phyloP scores from a whole-genome alignment of 1,140 invertebrate genomes.

The Cheumatopsyche charites region DNA sequence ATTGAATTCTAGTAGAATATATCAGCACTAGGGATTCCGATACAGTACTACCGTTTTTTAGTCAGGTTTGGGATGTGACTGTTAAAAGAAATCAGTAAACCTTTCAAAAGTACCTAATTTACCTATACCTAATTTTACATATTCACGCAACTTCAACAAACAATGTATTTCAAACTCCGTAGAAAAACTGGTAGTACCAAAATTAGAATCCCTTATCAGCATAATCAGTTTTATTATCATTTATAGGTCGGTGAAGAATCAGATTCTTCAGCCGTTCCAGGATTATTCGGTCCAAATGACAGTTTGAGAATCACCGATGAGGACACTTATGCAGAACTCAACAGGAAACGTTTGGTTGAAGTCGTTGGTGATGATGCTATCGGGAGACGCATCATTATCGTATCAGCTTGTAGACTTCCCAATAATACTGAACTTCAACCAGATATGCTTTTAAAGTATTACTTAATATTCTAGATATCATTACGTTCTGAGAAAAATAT shows the following conservation, averaged over 20 bases:
- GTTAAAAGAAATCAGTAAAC: too few species aligned
- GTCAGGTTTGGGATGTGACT: too few species aligned
- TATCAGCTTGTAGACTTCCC: slow-evolving; percentile 93
- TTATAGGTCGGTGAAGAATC: slow-evolving; percentile 42
- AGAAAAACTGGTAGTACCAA: too few species aligned
- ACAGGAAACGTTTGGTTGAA: slow-evolving; percentile 84
- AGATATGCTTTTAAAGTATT: slow-evolving; percentile 80
- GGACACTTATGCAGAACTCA: slow-evolving; percentile 78
- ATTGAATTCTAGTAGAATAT: neutral
- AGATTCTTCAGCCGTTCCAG: slow-evolving; percentile 50
- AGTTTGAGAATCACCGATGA: slow-evolving; percentile 64
- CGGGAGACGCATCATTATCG: slow-evolving; percentile 92
- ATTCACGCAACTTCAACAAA: too few species aligned
- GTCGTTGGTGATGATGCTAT: slow-evolving; percentile 89
- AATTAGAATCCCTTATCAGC: too few species aligned
- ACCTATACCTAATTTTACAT: too few species aligned
- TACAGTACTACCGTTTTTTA: too few species aligned
- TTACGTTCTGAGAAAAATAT: neutral
- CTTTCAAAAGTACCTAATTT: too few species aligned
- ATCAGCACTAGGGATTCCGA: neutral
- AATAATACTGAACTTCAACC: slow-evolving; percentile 84
- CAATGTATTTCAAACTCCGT: too few species aligned
- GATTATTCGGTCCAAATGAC: slow-evolving; percentile 46
- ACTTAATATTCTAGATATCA: slow-evolving; percentile 27
- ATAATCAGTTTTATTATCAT: too few species aligned